Percentiles rank a stretch among this genome's conserved stretches.
These are phyloP conservation scores for Pissodes strobi DNA, from an alignment of 1,140 invertebrate species.

Conservation along the genomic window DNA sequence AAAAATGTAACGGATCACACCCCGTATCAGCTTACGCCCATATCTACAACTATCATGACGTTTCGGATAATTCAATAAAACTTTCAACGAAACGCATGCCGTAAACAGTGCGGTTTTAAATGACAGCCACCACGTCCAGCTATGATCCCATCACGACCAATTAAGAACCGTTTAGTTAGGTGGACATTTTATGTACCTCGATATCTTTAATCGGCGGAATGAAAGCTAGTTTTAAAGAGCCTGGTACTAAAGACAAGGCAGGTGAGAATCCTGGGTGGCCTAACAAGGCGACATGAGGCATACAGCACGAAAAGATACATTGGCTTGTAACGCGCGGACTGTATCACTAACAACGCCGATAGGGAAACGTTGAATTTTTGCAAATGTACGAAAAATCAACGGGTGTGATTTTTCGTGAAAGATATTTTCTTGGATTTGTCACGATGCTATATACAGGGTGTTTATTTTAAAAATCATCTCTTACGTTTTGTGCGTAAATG, in stretches of 20 bases:
- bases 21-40: no score
- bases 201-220: conserved; percentile 42
- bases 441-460: no score
- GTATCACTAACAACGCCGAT: conserved; percentile 22
- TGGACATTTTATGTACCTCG: conserved; percentile 38
- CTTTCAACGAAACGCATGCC: background rate
- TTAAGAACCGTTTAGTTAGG: conserved; percentile 46
- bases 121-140: conserved; percentile 5
- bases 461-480: no score
- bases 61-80: background rate
- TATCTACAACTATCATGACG: no score
- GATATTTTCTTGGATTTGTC: no score
- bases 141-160: conserved; percentile 42
- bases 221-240: conserved; percentile 16
- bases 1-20: no score
- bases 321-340: background rate
- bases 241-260: conserved; percentile 26
- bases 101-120: conserved; percentile 12
- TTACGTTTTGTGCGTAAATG: no score
- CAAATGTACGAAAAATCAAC: no score
- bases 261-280: conserved; percentile 33
- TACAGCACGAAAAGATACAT: conserved; percentile 29
- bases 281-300: conserved; percentile 18
- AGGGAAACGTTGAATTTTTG: no score
- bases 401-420: no score